phyloP scores from a whole-genome alignment of 2,797 vertebrate genomes.

The Pygocentrus nattereri region DNA sequence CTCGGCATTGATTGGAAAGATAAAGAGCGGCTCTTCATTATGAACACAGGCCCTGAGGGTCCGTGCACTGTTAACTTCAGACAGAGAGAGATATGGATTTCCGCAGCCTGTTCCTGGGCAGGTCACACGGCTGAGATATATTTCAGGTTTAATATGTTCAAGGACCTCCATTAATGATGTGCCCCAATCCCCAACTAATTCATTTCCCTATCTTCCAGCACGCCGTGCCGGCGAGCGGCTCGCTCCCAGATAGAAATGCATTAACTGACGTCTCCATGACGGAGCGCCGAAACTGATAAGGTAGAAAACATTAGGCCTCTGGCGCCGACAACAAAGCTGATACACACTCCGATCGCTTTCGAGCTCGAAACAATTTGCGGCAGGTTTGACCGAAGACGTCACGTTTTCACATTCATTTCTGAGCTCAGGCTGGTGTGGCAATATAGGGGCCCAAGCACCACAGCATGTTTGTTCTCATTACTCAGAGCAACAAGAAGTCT shows the following conservation, averaged over 20 bases:
- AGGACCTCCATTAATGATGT: slow-evolving; percentile 52
- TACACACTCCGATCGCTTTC: background rate
- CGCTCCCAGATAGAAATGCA: slow-evolving; percentile 45
- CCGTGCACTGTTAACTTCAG: slow-evolving; percentile 48
- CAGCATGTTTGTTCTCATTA: background rate
- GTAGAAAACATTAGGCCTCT: slow-evolving; percentile 17
- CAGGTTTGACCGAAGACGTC: background rate
- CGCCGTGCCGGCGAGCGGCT: background rate
- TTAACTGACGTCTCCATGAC: slow-evolving; percentile 36
- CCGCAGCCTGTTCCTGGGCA: slow-evolving; percentile 26
- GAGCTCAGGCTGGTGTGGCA: background rate
- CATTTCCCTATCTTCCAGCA: slow-evolving; percentile 44
- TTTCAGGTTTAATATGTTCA: slow-evolving; percentile 58
- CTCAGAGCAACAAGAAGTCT: background rate
- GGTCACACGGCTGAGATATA: slow-evolving; percentile 48
- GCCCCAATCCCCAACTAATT: slow-evolving; percentile 41
- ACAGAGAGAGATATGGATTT: slow-evolving; percentile 57
- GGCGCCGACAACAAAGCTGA: slow-evolving; percentile 23
- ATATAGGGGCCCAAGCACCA: background rate
- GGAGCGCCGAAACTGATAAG: slow-evolving; percentile 22
- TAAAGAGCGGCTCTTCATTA: slow-evolving; percentile 62
- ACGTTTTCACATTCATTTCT: background rate
- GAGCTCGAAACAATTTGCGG: slow-evolving; percentile 25
- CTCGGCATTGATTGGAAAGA: slow-evolving; percentile 61
- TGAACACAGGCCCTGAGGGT: slow-evolving; percentile 52